Percentiles rank a stretch among this genome's conserved stretches.
Conservation (phyloP, 2,888 invertebrate genomes). For the Synanthedon formicaeformis region DNA sequence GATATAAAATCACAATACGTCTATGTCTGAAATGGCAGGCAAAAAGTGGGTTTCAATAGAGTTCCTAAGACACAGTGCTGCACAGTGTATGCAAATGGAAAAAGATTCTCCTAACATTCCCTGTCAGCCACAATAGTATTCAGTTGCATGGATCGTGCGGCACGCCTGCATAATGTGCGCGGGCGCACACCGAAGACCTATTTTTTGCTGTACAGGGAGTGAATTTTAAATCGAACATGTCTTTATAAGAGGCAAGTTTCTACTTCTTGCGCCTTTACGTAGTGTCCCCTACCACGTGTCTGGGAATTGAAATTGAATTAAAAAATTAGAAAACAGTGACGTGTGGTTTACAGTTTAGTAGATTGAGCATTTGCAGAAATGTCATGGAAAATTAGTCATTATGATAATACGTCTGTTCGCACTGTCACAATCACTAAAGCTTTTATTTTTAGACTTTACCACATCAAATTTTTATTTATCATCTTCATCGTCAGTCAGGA, state of each 20-base stretch:
- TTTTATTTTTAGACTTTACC: too few relatives aligned
- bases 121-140: not conserved
- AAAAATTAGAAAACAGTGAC: too few relatives aligned
- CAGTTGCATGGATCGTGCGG: slow-evolving; percentile 39
- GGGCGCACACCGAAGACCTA: slow-evolving; percentile 45
- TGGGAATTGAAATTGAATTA: not conserved
- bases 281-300: slow-evolving; percentile 23
- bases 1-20: too few relatives aligned
- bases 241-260: slow-evolving; percentile 42
- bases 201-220: slow-evolving; percentile 58
- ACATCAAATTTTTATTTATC: too few relatives aligned
- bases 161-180: slow-evolving; percentile 62
- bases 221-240: slow-evolving; percentile 64
- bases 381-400: too few relatives aligned
- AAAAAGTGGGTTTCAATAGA: too few relatives aligned
- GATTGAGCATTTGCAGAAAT: too few relatives aligned
- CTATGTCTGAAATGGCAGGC: too few relatives aligned
- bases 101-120: slow-evolving; percentile 1
- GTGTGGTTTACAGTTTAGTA: too few relatives aligned
- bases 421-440: too few relatives aligned
- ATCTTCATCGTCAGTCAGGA: too few relatives aligned
- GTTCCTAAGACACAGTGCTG: not conserved
- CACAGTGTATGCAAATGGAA: slow-evolving; percentile 1
- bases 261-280: slow-evolving; percentile 37
- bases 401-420: too few relatives aligned